phyloP scores from a whole-genome alignment of 2,113 vertebrate genomes.

The Microcebus griseorufus region DNA sequence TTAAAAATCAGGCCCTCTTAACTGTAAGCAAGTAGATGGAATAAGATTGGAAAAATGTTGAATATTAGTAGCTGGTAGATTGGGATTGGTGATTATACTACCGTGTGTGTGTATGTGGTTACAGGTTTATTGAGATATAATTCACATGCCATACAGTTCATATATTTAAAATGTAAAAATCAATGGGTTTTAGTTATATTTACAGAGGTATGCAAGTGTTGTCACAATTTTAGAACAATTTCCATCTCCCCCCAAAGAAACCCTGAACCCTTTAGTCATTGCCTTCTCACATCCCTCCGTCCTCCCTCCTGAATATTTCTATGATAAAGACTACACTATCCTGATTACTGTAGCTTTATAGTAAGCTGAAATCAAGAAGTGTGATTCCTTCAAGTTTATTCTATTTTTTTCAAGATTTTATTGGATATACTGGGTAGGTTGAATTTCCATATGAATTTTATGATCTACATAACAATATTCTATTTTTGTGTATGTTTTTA shows the following conservation, averaged over 20 bases:
- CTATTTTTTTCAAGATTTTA: not conserved
- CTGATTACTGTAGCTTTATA: not conserved
- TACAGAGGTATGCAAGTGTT: not conserved
- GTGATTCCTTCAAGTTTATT: not conserved
- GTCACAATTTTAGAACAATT: not conserved
- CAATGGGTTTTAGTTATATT: not conserved
- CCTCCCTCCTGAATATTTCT: too few relatives aligned
- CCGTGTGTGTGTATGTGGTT: too few relatives aligned
- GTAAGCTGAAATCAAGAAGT: not conserved
- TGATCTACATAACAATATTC: not conserved
- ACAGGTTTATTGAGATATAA: not conserved
- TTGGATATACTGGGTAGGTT: not conserved
- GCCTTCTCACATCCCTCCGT: not conserved
- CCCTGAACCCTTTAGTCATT: not conserved
- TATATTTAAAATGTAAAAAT: not conserved
- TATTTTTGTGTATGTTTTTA: not conserved
- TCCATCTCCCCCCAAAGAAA: not conserved
- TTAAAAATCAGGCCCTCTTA: not conserved
- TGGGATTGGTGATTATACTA: not conserved
- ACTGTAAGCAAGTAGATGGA: not conserved
- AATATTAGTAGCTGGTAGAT: not conserved
- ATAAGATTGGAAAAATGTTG: not conserved
- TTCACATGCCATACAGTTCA: not conserved
- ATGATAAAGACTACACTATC: not conserved
- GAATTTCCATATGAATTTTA: not conserved